These are phyloP conservation scores for Pteropus rufus DNA, from an alignment of 2,797 vertebrate species.

Conservation along the genomic window DNA sequence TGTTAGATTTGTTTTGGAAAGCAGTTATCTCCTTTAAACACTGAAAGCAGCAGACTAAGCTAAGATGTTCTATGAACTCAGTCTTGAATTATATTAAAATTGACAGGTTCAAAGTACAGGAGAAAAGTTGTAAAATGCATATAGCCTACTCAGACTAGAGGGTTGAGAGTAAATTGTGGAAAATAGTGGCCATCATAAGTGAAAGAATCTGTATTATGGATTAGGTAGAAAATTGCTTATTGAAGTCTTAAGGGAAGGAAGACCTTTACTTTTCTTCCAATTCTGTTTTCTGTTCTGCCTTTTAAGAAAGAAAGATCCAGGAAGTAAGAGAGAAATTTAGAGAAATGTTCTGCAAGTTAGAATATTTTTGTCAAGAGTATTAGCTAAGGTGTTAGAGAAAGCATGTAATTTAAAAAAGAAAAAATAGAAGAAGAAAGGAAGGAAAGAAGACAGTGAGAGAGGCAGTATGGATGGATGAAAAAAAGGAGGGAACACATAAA, in stretches of 20 bases:
- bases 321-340: background rate
- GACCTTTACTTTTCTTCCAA: background rate
- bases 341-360: background rate
- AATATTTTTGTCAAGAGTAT: background rate
- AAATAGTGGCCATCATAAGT: background rate
- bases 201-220: background rate
- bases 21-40: background rate
- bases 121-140: background rate
- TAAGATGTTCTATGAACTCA: background rate
- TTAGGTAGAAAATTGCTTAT: background rate
- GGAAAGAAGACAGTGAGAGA: background rate
- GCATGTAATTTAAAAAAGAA: background rate
- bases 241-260: background rate
- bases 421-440: background rate
- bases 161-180: background rate
- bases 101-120: background rate
- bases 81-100: constrained; percentile 41
- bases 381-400: background rate
- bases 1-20: background rate
- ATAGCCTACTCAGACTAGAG: background rate
- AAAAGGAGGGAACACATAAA: background rate
- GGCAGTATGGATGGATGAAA: background rate
- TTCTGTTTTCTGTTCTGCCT: constrained; percentile 12
- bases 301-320: background rate
- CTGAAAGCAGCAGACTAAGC: background rate